These are phyloP conservation scores for Telenomus remus DNA, from an alignment of 1,140 invertebrate genomes.

Conservation along the genomic window DNA sequence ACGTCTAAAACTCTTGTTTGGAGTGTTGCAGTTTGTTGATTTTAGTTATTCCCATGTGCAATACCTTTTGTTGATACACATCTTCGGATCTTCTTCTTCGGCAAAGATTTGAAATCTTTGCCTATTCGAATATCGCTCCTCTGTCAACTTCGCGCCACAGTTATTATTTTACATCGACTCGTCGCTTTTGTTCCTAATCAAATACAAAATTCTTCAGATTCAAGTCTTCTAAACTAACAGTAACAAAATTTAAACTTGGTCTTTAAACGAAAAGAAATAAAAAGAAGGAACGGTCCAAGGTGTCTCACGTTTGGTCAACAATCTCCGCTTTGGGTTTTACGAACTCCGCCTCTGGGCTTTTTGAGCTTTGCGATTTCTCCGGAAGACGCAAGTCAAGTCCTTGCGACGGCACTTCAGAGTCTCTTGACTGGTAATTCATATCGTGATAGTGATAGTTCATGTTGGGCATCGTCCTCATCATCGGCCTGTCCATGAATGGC, in stretches of 20 bases:
- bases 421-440: background rate
- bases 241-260: background rate
- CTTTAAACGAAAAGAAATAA: background rate
- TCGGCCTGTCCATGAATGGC: constrained; percentile 17
- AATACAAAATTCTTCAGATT: no score
- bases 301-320: constrained; percentile 1
- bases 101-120: no score
- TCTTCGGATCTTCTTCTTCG: constrained; percentile 13
- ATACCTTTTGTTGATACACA: constrained; percentile 40
- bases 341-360: background rate
- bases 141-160: no score
- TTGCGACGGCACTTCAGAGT: background rate
- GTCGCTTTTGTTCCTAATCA: no score
- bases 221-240: no score
- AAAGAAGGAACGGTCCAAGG: background rate
- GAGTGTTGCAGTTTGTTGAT: constrained; percentile 68
- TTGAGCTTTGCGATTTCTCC: constrained; percentile 16
- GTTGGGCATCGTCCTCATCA: constrained; percentile 4
- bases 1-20: constrained; percentile 46
- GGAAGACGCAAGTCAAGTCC: constrained; percentile 36
- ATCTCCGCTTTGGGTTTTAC: constrained; percentile 16
- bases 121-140: no score
- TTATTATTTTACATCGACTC: no score
- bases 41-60: constrained; percentile 68
- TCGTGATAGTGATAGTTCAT: constrained; percentile 1